Evolutionary conservation across 1,140 invertebrate species (phyloP).

Genomic region (Drosophila pruinosa): DNA sequence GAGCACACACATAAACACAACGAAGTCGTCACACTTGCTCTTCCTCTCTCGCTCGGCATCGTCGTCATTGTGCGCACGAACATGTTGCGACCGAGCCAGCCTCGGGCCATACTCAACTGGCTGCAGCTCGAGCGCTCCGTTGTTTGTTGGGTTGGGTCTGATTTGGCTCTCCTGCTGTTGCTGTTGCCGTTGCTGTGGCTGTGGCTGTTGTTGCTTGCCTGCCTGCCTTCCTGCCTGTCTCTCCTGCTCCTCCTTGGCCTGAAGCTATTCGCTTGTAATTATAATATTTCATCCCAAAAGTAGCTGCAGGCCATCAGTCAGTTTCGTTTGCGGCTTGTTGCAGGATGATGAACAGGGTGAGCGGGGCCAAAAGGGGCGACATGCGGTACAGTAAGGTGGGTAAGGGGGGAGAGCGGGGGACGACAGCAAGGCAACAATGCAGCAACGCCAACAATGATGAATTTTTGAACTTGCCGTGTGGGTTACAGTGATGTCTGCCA

Average conservation of each 20-base stretch:
- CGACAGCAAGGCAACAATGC: conserved; percentile 66
- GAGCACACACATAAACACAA: conserved; percentile 58
- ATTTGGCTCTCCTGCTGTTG: conserved; percentile 35
- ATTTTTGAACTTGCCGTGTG: conserved; percentile 74
- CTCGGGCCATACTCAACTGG: conserved; percentile 27
- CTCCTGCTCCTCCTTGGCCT: conserved; percentile 69
- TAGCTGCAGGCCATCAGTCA: conserved; percentile 79
- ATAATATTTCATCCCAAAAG: conserved; percentile 83
- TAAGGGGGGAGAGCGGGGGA: not conserved
- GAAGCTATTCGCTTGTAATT: conserved; percentile 82
- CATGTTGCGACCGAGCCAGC: conserved; percentile 56
- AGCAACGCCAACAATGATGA: conserved; percentile 74
- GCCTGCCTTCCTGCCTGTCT: conserved; percentile 23
- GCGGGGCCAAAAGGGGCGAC: not conserved
- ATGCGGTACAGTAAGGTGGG: not conserved
- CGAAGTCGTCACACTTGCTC: conserved; percentile 17
- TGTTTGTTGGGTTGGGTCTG: conserved; percentile 29
- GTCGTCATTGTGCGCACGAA: conserved; percentile 38
- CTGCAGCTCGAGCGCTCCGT: conserved; percentile 27
- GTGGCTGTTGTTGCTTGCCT: conserved; percentile 25
- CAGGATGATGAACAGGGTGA: conserved; percentile 41
- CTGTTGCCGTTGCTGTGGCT: conserved; percentile 7
- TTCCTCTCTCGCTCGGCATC: not conserved
- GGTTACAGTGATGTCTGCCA: conserved; percentile 65
- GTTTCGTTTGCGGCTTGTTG: conserved; percentile 76